Conservation (phyloP, 53 echinoderm and acorn worm genomes). For the Mesocentrotus franciscanus region DNA sequence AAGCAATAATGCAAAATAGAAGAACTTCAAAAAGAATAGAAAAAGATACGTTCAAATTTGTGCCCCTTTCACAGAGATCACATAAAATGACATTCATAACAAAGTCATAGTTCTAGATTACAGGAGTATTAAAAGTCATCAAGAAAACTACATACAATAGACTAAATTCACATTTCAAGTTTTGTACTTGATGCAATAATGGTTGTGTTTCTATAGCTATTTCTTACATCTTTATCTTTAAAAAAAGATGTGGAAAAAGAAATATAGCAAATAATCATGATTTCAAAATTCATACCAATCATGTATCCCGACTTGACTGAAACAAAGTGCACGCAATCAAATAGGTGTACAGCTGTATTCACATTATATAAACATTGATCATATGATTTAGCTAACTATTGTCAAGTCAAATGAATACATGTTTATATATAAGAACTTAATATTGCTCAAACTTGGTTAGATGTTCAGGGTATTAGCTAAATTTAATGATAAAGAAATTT, state of each 20-base stretch:
- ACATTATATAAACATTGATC: constrained; percentile 1
- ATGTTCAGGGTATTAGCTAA: neutral
- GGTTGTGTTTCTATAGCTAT: neutral
- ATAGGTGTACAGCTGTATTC: neutral
- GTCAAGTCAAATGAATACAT: constrained; percentile 39
- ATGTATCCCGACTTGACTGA: neutral
- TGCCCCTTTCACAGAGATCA: neutral
- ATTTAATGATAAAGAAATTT: neutral
- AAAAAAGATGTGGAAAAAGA: neutral
- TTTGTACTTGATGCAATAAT: neutral
- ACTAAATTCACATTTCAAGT: constrained; percentile 14
- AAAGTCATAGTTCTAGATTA: constrained; percentile 5
- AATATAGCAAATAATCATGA: constrained; percentile 3
- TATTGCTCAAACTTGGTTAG: constrained; percentile 35
- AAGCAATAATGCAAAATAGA: neutral
- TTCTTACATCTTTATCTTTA: neutral
- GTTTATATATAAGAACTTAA: constrained; percentile 12
- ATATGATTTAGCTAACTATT: constrained; percentile 12
- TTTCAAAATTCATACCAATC: neutral
- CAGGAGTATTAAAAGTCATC: neutral
- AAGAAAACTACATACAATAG: neutral
- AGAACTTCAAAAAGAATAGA: neutral
- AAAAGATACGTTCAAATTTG: neutral
- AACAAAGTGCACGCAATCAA: neutral
- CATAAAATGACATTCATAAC: neutral